A percentile compares a stretch with the other conserved stretches of the same genome.
Evolutionary conservation across 2,113 vertebrate genomes (phyloP).

Genomic region (Scomber scombrus): DNA sequence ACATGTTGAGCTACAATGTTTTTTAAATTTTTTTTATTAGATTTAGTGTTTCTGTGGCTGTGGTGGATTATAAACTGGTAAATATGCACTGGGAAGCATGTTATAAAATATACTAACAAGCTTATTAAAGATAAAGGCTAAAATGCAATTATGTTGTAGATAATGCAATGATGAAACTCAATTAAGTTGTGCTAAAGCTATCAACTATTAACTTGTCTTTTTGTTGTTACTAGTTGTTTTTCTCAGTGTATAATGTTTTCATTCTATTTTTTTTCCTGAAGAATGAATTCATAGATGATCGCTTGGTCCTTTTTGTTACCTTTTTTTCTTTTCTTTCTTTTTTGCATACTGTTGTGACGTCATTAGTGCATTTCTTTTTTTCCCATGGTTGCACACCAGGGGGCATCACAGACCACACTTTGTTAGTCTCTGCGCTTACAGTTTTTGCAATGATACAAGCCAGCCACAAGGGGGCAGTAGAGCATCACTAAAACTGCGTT

Average conservation of each 20-base stretch:
- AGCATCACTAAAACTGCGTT: constrained; percentile 26
- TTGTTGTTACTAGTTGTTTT: background rate
- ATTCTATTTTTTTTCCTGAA: background rate
- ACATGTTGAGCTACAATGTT: too few species aligned
- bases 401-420: constrained; percentile 48
- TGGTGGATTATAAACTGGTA: too few species aligned
- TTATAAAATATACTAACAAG: too few species aligned
- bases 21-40: too few species aligned
- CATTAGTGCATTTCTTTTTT: background rate
- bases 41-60: too few species aligned
- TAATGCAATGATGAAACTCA: background rate
- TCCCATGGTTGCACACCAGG: constrained; percentile 54
- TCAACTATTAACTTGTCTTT: background rate
- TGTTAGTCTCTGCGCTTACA: background rate
- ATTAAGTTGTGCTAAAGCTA: background rate
- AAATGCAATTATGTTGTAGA: background rate
- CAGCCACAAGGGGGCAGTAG: constrained; percentile 71
- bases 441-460: constrained; percentile 12
- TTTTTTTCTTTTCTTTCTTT: background rate
- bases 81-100: too few species aligned
- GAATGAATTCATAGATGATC: too few species aligned
- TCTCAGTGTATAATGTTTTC: background rate
- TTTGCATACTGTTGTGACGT: background rate
- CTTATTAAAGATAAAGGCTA: too few species aligned
- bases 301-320: background rate